Percentiles rank a stretch among this genome's conserved stretches.
phyloP scores from a whole-genome alignment of 2,888 invertebrate species.

The Corbicula japonica region DNA sequence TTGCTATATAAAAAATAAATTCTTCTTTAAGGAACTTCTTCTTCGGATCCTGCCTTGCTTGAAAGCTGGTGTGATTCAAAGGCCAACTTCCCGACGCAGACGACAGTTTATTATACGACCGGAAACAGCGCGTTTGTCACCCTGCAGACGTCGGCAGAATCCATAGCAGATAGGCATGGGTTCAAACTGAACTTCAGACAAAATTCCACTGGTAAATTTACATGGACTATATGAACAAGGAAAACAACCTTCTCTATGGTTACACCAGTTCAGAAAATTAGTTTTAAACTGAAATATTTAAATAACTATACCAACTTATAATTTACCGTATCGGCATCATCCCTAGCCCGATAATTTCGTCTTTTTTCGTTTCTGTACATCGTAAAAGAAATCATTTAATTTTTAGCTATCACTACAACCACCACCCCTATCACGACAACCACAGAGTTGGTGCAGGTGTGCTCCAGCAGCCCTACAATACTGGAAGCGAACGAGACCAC shows the following conservation, averaged over 20 bases:
- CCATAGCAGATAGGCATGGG: slow-evolving; percentile 19
- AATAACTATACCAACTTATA: too few relatives aligned
- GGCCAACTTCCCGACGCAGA: slow-evolving; percentile 20
- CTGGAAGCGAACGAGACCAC: slow-evolving; percentile 23
- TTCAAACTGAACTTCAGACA: slow-evolving; percentile 44
- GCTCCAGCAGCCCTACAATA: slow-evolving; percentile 23
- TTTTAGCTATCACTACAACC: slow-evolving; percentile 44
- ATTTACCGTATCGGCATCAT: too few relatives aligned
- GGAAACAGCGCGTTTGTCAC: slow-evolving; percentile 39
- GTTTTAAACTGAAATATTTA: too few relatives aligned
- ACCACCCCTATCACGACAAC: slow-evolving; percentile 34
- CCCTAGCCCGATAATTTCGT: neutral
- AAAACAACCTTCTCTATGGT: too few relatives aligned
- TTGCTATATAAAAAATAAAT: neutral
- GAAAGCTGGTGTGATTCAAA: slow-evolving; percentile 48
- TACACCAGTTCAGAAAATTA: neutral
- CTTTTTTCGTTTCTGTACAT: neutral
- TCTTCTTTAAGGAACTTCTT: slow-evolving; percentile 31
- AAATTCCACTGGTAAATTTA: slow-evolving; percentile 46
- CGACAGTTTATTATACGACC: slow-evolving; percentile 41
- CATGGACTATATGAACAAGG: too few relatives aligned
- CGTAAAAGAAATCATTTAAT: too few relatives aligned
- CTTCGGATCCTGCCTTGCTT: slow-evolving; percentile 24
- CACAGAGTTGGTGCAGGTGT: slow-evolving; percentile 34
- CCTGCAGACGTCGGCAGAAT: slow-evolving; percentile 15